phyloP scores from a whole-genome alignment of 2,888 invertebrate species.

The Clostera curtula region DNA sequence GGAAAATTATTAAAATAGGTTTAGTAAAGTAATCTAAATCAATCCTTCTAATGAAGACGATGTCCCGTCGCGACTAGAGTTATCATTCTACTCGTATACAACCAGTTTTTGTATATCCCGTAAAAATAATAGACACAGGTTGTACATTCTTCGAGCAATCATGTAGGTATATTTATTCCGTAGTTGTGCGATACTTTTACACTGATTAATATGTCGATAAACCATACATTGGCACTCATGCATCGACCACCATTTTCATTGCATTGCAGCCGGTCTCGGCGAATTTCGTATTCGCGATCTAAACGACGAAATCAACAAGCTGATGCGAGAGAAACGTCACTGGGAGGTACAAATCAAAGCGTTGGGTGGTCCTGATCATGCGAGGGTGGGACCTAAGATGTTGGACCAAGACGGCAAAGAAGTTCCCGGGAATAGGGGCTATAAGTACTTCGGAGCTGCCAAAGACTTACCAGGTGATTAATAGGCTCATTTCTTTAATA shows the following conservation, averaged over 20 bases:
- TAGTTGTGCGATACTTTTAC: no score
- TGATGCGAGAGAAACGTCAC: conserved; percentile 95
- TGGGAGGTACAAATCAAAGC: conserved; percentile 98
- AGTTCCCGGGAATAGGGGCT: conserved; percentile 97
- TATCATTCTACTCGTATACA: no score
- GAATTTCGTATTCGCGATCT: conserved; percentile 98
- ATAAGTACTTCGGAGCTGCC: conserved; percentile 99
- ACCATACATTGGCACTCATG: background rate
- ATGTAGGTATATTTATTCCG: no score
- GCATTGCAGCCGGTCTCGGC: conserved; percentile 90
- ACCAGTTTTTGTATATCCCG: no score
- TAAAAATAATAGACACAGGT: no score
- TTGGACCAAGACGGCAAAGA: conserved; percentile 95
- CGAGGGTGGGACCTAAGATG: conserved; percentile 93
- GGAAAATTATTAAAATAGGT: no score
- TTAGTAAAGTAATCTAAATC: no score
- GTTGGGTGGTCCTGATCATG: conserved; percentile 95
- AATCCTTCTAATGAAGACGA: no score
- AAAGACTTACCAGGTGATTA: conserved; percentile 91
- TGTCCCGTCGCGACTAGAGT: no score
- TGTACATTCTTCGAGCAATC: no score
- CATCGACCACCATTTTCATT: no score
- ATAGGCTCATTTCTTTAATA: background rate
- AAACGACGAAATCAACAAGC: conserved; percentile 99
- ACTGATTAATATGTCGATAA: conserved; percentile 1